A percentile compares a stretch with the other conserved stretches of the same genome.
Evolutionary conservation across 92 coral and sea anemone species (phyloP).

Genomic region (Zoanthus gigantus): DNA sequence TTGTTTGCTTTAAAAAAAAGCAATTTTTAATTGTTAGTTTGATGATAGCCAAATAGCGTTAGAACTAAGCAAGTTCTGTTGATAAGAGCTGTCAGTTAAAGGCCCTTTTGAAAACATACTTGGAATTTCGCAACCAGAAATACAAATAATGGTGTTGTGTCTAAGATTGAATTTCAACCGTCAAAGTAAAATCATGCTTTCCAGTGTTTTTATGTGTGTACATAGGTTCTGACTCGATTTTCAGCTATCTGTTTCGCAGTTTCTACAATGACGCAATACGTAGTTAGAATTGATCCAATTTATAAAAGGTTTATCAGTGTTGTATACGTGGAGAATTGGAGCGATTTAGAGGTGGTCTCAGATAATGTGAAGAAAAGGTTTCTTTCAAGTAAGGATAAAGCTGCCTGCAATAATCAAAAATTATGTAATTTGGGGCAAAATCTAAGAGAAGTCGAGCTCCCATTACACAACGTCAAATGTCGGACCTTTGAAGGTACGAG

Average conservation of each 20-base stretch:
- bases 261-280: slow-evolving; percentile 18
- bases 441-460: neutral
- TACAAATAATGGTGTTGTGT: slow-evolving; percentile 21
- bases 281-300: slow-evolving; percentile 27
- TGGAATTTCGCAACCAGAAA: slow-evolving; percentile 33
- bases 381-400: slow-evolving; percentile 3
- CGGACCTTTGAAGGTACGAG: neutral
- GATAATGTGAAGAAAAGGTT: neutral
- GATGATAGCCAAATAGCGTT: neutral
- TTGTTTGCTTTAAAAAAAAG: neutral
- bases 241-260: neutral
- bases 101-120: neutral
- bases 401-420: neutral
- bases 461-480: neutral
- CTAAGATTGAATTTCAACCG: slow-evolving; percentile 26
- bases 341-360: neutral
- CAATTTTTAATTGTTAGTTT: neutral
- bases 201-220: neutral
- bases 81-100: slow-evolving; percentile 33
- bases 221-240: neutral
- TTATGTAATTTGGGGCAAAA: neutral
- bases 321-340: slow-evolving; percentile 14
- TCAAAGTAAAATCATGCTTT: neutral
- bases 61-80: slow-evolving; percentile 9
- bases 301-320: slow-evolving; percentile 35